Conservation (phyloP, 2,888 invertebrate species). For the Hirtodrosophila confusa region DNA sequence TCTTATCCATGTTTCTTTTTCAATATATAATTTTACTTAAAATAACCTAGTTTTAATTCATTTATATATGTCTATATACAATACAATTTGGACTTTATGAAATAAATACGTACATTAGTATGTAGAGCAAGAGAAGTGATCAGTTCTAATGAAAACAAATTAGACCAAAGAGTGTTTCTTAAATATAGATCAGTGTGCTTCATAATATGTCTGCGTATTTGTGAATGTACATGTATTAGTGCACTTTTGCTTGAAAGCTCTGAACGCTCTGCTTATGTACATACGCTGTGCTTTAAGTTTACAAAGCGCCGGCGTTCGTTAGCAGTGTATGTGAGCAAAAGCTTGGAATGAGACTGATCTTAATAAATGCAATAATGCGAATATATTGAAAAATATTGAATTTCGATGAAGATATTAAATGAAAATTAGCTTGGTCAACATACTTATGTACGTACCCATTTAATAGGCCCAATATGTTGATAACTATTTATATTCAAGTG, state of each 20-base stretch:
- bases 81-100: conserved; percentile 9
- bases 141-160: no score
- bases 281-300: conserved; percentile 3
- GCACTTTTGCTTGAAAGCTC: neutral
- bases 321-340: conserved; percentile 1
- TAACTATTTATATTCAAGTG: conserved; percentile 4
- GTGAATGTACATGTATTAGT: conserved; percentile 15
- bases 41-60: conserved; percentile 4
- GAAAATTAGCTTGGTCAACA: conserved; percentile 6
- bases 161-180: no score
- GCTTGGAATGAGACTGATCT: neutral
- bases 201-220: neutral
- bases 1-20: conserved; percentile 11
- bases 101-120: conserved; percentile 6
- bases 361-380: neutral
- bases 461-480: conserved; percentile 15
- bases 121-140: neutral
- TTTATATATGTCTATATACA: conserved; percentile 37
- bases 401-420: conserved; percentile 8
- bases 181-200: no score
- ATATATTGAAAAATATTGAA: neutral
- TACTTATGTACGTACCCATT: conserved; percentile 1
- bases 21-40: conserved; percentile 22
- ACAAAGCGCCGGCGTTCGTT: neutral
- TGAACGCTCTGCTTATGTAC: neutral